Percentiles rank a stretch among this genome's conserved stretches.
Evolutionary conservation across 1,140 invertebrate species (phyloP).

Genomic region (Grapholita molesta): DNA sequence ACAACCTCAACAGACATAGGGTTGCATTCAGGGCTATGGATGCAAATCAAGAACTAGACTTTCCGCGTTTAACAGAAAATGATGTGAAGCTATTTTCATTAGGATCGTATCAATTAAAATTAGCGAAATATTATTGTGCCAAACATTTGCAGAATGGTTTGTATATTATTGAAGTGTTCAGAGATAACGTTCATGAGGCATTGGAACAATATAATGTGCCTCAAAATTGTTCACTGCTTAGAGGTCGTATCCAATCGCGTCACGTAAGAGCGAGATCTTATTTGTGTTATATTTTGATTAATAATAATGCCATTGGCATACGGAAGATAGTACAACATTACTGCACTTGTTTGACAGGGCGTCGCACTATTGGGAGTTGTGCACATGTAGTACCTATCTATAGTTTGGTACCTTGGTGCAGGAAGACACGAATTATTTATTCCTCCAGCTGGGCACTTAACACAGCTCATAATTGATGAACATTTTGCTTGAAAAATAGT

Average conservation of each 20-base stretch:
- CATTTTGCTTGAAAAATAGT: no score
- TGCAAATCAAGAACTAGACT: constrained; percentile 18
- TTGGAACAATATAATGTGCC: neutral
- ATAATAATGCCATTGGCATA: neutral
- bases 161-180: constrained; percentile 22
- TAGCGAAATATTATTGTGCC: constrained; percentile 30
- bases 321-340: neutral
- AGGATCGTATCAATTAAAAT: constrained; percentile 31
- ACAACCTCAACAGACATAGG: constrained; percentile 23
- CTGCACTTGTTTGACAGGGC: no score
- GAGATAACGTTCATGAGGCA: neutral
- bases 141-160: constrained; percentile 29
- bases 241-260: neutral
- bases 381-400: no score
- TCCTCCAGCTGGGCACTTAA: no score
- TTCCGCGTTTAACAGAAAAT: constrained; percentile 26
- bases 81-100: constrained; percentile 32
- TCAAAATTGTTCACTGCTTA: neutral
- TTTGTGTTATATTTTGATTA: neutral
- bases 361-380: neutral
- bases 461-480: no score
- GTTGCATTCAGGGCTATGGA: constrained; percentile 12
- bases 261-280: neutral
- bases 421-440: no score
- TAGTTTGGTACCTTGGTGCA: no score